A percentile compares a stretch with the other conserved stretches of the same genome.
Evolutionary conservation across 2,113 vertebrate genomes (phyloP).

Genomic region (Datnioides undecimradiatus): DNA sequence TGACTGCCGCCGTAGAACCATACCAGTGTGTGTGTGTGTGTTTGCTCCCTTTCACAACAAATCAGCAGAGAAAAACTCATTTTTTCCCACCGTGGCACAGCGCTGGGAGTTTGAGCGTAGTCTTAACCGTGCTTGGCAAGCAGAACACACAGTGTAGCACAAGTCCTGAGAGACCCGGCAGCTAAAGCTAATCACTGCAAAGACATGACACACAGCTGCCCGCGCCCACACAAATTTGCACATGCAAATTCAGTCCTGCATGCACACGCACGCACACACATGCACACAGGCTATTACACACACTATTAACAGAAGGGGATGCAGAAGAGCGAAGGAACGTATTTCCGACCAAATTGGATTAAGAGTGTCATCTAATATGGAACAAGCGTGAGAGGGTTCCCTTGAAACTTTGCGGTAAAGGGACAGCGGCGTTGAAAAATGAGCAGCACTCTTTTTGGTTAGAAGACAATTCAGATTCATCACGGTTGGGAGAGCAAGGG

Average conservation of each 20-base stretch:
- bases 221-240: slow-evolving; percentile 53
- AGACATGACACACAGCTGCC: slow-evolving; percentile 71
- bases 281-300: slow-evolving; percentile 39
- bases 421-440: slow-evolving; percentile 59
- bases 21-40: slow-evolving; percentile 38
- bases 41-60: slow-evolving; percentile 64
- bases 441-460: slow-evolving; percentile 58
- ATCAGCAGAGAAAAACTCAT: slow-evolving; percentile 68
- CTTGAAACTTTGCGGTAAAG: slow-evolving; percentile 60
- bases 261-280: background rate
- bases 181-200: slow-evolving; percentile 73
- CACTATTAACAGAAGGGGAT: slow-evolving; percentile 49
- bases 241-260: slow-evolving; percentile 33
- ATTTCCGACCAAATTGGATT: slow-evolving; percentile 67
- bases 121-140: slow-evolving; percentile 72
- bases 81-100: slow-evolving; percentile 39
- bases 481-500: slow-evolving; percentile 50
- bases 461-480: slow-evolving; percentile 69
- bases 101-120: slow-evolving; percentile 57
- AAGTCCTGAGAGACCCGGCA: slow-evolving; percentile 64
- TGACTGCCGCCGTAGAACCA: slow-evolving; percentile 32
- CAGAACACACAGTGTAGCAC: slow-evolving; percentile 65
- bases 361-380: slow-evolving; percentile 65
- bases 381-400: slow-evolving; percentile 56
- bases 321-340: slow-evolving; percentile 18